These are phyloP conservation scores for Ladona fulva DNA, from an alignment of 1,140 invertebrate genomes.

Conservation along the genomic window DNA sequence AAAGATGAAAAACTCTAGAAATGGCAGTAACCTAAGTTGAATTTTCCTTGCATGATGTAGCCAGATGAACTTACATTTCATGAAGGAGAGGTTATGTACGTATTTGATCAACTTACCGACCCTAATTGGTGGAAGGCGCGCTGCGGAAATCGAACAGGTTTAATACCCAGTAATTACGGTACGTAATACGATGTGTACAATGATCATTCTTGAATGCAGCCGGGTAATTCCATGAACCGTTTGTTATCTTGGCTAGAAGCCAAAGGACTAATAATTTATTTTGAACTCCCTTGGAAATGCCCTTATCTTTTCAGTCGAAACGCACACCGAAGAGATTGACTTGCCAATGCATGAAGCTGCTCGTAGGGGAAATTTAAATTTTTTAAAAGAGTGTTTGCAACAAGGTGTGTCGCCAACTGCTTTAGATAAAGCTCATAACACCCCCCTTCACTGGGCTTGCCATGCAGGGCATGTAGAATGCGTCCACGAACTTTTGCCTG, in stretches of 20 bases:
- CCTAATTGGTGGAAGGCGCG: conserved; percentile 55
- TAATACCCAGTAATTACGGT: conserved; percentile 62
- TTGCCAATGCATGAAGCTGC: conserved; percentile 62
- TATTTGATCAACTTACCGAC: conserved; percentile 44
- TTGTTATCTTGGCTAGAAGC: too few relatives aligned
- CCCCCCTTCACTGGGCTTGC: conserved; percentile 59
- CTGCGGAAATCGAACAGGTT: conserved; percentile 47
- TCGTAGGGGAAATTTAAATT: conserved; percentile 54
- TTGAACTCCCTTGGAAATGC: not conserved
- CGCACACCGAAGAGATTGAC: conserved; percentile 51
- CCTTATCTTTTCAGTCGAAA: conserved; percentile 45
- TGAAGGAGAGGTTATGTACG: conserved; percentile 59
- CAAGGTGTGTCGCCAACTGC: conserved; percentile 59
- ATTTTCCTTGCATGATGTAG: conserved; percentile 15
- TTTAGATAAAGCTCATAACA: conserved; percentile 58
- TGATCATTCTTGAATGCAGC: too few relatives aligned
- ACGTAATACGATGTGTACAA: conserved; percentile 21
- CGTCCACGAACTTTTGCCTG: conserved; percentile 39
- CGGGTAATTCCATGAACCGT: too few relatives aligned
- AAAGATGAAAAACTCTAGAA: not conserved
- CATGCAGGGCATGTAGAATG: conserved; percentile 49
- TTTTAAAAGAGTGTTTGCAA: conserved; percentile 51
- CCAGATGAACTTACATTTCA: conserved; percentile 39
- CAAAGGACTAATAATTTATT: too few relatives aligned
- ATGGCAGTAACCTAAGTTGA: not conserved